Percentiles rank a stretch among this genome's conserved stretches.
These are phyloP conservation scores for Perca flavescens DNA, from an alignment of 2,113 vertebrate genomes.

Conservation along the genomic window DNA sequence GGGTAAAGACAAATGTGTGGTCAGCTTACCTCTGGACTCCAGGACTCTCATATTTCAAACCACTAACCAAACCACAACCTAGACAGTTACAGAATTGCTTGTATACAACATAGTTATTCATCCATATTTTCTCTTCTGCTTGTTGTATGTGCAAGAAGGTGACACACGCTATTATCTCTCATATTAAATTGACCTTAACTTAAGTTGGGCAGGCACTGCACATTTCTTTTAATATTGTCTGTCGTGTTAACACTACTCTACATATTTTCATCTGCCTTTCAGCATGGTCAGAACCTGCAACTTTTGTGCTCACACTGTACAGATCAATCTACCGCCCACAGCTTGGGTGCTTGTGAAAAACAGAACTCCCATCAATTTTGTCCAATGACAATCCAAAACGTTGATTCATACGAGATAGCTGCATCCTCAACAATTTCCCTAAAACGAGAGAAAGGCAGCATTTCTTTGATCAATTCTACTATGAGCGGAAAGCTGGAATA, in stretches of 20 bases:
- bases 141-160: neutral
- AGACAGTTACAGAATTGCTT: neutral
- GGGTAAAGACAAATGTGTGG: conserved; percentile 5
- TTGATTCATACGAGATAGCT: neutral
- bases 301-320: neutral
- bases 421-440: neutral
- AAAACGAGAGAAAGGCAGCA: neutral
- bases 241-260: neutral
- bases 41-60: neutral
- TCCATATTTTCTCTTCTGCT: neutral
- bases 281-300: neutral
- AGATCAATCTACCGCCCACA: neutral
- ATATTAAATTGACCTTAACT: neutral
- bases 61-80: neutral
- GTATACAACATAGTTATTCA: neutral
- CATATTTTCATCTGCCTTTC: neutral
- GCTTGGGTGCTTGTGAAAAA: neutral
- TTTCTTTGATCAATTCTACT: neutral
- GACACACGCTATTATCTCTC: neutral
- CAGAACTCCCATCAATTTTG: neutral
- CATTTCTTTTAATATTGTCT: too few relatives aligned
- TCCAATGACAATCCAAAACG: neutral
- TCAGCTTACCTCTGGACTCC: conserved; percentile 1
- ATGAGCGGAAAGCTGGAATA: neutral
- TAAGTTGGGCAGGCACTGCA: too few relatives aligned